Evolutionary conservation across 1,140 invertebrate genomes (phyloP).

Genomic region (Drosophila obscura): DNA sequence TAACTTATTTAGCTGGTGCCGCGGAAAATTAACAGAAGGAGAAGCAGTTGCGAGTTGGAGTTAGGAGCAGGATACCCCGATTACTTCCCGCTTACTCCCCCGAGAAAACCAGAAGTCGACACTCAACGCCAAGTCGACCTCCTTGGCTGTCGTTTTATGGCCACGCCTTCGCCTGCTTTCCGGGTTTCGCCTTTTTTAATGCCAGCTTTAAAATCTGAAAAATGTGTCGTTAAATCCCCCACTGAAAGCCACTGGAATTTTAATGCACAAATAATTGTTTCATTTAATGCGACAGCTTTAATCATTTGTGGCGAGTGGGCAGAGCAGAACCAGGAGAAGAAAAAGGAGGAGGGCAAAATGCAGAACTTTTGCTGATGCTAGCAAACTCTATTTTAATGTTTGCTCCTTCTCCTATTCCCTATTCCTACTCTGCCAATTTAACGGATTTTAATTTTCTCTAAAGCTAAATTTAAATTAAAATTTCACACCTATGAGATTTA

Average conservation of each 20-base stretch:
- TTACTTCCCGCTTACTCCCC: not conserved
- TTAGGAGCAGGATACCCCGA: conserved; percentile 6
- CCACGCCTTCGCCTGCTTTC: conserved; percentile 23
- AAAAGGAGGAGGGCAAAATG: no score
- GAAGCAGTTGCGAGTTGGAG: not conserved
- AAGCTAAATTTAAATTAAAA: no score
- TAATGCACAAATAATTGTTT: conserved; percentile 64
- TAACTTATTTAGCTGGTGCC: conserved; percentile 73
- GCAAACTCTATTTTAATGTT: no score
- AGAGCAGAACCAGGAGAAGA: no score
- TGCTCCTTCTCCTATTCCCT: no score
- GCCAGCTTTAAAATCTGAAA: conserved; percentile 53
- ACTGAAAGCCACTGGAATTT: conserved; percentile 37
- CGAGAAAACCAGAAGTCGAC: conserved; percentile 29
- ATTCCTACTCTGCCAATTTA: no score
- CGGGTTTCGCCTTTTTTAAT: conserved; percentile 49
- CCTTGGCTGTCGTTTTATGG: conserved; percentile 46
- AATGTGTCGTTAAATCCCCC: conserved; percentile 56
- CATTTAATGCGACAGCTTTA: conserved; percentile 38
- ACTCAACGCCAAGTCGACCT: not conserved
- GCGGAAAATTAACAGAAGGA: conserved; percentile 63
- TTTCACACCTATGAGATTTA: no score
- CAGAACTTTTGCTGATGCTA: no score
- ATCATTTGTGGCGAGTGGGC: not conserved
- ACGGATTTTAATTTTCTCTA: no score